Evolutionary conservation across 2,888 invertebrate genomes (phyloP), one percentile per base, ranked within the genome.

Genomic region (Brenthis daphne): DNA sequence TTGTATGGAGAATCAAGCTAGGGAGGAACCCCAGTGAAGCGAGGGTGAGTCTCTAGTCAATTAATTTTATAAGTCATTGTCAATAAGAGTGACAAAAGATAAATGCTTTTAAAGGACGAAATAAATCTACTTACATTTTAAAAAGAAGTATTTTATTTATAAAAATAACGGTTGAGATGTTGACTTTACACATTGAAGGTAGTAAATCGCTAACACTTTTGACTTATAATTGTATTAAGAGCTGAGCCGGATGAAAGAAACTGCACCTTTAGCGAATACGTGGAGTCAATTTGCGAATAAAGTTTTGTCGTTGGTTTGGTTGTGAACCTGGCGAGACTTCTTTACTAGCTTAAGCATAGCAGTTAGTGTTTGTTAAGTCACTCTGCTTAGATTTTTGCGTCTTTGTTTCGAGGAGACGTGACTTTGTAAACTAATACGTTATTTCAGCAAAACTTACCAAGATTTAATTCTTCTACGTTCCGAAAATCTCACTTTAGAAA

Each of bases 281-380:
- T 87, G 89, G 80, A 91, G 91, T 92, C 92, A 91, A 92, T 92
- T 92, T 92, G 90, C 85, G 89, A 92, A 89, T 86, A 89, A 92
- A 91, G 82, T 91, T 90, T 81, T 78, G 80, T 83, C 85, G 88
- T 90, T 87, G 86, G 85, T 83, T 81, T 83, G 85, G 78, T 78
- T 74, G 75, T 75, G 75, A 73, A 77, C 73, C 77, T 74, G 72
- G 71, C 71, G 72, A 79, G 80, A 81, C 78, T 77, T 76, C 78
- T 83, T 83, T 84, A 79, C 82, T 78, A 79, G 81, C 79, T 84
- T 83, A 81, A 85, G 84, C 82, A 82, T 78, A 82, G 80, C 80
- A 77, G 77, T 78, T 78, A 77, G 77, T 74, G 74, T 74, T 78
- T 69, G 75, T 72, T 80, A 80, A 82, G 80, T 79, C 79, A 71